A percentile compares a stretch with the other conserved stretches of the same genome.
These are phyloP conservation scores for Calyptomena viridis DNA, from an alignment of 2,113 vertebrate genomes.

Conservation along the genomic window DNA sequence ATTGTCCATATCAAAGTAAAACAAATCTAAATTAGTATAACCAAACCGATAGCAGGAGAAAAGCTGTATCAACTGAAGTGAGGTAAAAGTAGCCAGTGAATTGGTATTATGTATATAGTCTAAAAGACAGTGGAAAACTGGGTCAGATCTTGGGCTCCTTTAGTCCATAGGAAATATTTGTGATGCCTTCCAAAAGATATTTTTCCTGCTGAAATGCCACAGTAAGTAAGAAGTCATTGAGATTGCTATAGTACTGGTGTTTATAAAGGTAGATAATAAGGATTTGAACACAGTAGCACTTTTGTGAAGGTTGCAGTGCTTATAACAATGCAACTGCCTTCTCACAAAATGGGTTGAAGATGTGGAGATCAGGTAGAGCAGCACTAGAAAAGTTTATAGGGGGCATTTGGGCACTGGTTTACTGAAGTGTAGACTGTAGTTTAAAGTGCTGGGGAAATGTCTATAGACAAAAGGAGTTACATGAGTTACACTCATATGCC, in stretches of 20 bases:
- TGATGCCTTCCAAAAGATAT: neutral
- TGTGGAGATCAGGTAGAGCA: accelerated
- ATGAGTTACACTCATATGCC: neutral
- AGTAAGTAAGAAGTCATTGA: neutral
- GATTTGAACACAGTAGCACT: neutral
- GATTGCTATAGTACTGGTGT: neutral
- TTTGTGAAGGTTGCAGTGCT: neutral
- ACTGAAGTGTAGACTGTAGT: neutral
- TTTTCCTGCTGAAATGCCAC: neutral
- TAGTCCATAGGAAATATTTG: neutral
- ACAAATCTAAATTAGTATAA: neutral
- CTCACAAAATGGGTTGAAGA: neutral
- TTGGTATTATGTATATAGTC: neutral
- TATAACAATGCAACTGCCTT: neutral
- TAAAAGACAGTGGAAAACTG: neutral
- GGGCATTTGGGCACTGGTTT: neutral
- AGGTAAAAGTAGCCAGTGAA: neutral
- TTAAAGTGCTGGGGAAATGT: neutral
- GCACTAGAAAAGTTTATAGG: neutral
- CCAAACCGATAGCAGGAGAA: neutral
- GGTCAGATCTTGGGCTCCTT: neutral
- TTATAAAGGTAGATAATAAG: neutral
- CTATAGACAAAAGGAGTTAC: neutral
- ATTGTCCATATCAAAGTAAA: neutral
- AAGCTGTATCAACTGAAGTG: neutral